These are phyloP conservation scores for Rotaria macrura DNA, from an alignment of 2,888 invertebrate species.

Conservation along the genomic window DNA sequence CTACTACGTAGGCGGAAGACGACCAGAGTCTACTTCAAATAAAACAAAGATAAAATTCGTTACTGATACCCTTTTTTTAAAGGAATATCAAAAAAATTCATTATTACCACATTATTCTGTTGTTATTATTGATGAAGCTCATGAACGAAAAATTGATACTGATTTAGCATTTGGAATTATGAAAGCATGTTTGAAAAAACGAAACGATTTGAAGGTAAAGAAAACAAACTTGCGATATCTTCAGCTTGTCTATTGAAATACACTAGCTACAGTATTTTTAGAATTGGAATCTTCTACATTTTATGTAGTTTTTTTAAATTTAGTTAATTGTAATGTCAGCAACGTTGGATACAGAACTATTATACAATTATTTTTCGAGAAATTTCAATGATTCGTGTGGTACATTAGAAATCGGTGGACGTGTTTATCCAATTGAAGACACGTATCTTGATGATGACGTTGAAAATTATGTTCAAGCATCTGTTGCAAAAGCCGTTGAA, in stretches of 20 bases:
- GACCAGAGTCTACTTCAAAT: conserved; percentile 35
- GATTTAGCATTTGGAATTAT: not conserved
- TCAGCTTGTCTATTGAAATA: too few relatives aligned
- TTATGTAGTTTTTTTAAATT: conserved; percentile 41
- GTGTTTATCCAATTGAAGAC: conserved; percentile 34
- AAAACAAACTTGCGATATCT: too few relatives aligned
- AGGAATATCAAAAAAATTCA: conserved; percentile 42
- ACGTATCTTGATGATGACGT: conserved; percentile 23
- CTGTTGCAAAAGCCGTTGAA: conserved; percentile 40
- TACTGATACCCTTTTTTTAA: conserved; percentile 46
- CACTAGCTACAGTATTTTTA: not conserved
- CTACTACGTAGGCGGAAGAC: conserved; percentile 41
- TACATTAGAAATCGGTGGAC: conserved; percentile 29
- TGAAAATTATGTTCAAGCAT: conserved; percentile 38
- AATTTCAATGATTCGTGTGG: conserved; percentile 38
- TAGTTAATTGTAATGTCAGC: conserved; percentile 38
- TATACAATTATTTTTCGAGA: conserved; percentile 38
- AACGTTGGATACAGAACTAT: not conserved
- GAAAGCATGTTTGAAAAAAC: conserved; percentile 57
- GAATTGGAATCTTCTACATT: too few relatives aligned
- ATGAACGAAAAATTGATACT: not conserved
- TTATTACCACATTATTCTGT: not conserved
- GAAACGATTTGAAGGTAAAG: conserved; percentile 59
- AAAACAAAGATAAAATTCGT: conserved; percentile 43
- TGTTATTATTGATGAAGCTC: not conserved